Evolutionary conservation across 1,140 invertebrate species (phyloP), one percentile per base, ranked within the genome.

Genomic region (Bemisia tabaci): DNA sequence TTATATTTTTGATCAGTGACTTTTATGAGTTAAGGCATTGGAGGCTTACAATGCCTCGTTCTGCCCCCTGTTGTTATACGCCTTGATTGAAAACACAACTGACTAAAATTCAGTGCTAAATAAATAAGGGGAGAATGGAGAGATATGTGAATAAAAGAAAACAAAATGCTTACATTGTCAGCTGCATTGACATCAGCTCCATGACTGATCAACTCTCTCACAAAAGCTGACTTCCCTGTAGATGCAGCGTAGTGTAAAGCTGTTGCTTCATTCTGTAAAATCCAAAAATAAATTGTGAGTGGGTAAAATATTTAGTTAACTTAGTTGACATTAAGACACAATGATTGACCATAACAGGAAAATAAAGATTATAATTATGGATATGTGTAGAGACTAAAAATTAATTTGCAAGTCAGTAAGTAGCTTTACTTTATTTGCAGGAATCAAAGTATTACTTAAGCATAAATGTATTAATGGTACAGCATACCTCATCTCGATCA

Each of bases 401-500:
- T 12, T 12, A 12, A 12, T 58, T 11, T 58, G n/a, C 11, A 58
- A 12, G n/a, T 58, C n/a, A n/a, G n/a, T n/a, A n/a, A n/a, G n/a
- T n/a, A n/a, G n/a, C n/a, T n/a, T n/a, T n/a, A n/a, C n/a, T n/a
- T n/a, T n/a, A n/a, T n/a, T n/a, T n/a, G n/a, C n/a, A n/a, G n/a
- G n/a, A n/a, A n/a, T n/a, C n/a, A n/a, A n/a, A n/a, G n/a, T n/a
- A n/a, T n/a, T n/a, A n/a, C n/a, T n/a, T n/a, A n/a, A n/a, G n/a
- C n/a, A n/a, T n/a, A n/a, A n/a, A n/a, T n/a, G n/a, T n/a, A n/a
- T n/a, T n/a, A n/a, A n/a, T n/a, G n/a, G n/a, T n/a, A n/a, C n/a
- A n/a, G n/a, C n/a, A 79, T 79, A 94, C 92, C 80, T 95, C 92
- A 82, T 96, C 92, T 73, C 85, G 84, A 78, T 96, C 94, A 76